Evolutionary conservation across 2,888 invertebrate species (phyloP).

Genomic region (Stenurella melanura): DNA sequence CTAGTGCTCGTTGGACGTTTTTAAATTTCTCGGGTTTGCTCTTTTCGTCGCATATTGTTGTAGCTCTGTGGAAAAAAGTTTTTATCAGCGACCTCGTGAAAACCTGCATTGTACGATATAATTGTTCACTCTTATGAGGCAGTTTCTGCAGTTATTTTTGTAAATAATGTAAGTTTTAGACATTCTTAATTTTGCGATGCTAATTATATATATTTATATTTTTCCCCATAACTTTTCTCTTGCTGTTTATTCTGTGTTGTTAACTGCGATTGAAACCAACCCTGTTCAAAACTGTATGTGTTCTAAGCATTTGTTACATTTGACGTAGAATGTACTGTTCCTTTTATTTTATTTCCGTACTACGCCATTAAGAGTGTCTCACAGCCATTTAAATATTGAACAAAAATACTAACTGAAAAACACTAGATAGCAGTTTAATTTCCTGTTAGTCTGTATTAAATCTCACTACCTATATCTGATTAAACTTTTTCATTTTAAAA

Average conservation of each 20-base stretch:
- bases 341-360: slow-evolving; percentile 14
- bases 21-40: too few relatives aligned
- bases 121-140: too few relatives aligned
- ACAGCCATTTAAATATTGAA: background rate
- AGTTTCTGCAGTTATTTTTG: too few relatives aligned
- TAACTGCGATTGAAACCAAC: background rate
- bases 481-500: background rate
- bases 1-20: too few relatives aligned
- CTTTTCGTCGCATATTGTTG: too few relatives aligned
- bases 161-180: too few relatives aligned
- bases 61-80: too few relatives aligned
- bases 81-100: too few relatives aligned
- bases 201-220: too few relatives aligned
- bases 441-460: background rate
- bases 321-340: background rate
- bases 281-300: background rate
- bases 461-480: background rate
- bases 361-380: background rate
- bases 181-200: too few relatives aligned
- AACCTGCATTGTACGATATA: too few relatives aligned
- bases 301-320: background rate
- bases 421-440: background rate
- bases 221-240: background rate
- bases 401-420: background rate
- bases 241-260: background rate